A percentile compares a stretch with the other conserved stretches of the same genome.
phyloP scores from a whole-genome alignment of 2,113 vertebrate species.

The Plecotus auritus region DNA sequence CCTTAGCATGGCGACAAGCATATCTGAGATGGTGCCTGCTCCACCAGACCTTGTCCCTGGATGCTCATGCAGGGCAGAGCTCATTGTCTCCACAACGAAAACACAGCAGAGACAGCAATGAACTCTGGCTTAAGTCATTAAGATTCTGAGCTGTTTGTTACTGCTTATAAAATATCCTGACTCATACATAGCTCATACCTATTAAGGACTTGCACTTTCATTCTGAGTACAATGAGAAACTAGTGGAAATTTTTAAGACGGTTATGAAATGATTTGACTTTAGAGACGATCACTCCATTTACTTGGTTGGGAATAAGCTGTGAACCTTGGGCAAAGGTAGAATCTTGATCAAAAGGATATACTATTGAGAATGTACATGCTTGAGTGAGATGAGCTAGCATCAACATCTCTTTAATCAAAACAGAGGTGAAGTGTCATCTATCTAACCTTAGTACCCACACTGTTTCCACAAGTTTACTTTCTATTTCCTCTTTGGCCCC shows the following conservation, averaged over 20 bases:
- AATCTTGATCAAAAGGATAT: neutral
- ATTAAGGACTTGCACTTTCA: neutral
- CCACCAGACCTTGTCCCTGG: neutral
- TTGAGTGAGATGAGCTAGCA: neutral
- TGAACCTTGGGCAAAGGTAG: neutral
- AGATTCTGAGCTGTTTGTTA: neutral
- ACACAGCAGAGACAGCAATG: neutral
- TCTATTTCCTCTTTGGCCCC: neutral
- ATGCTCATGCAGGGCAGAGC: neutral
- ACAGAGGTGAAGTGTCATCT: neutral
- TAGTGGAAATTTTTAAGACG: neutral
- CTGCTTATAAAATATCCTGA: neutral
- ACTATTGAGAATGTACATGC: too few species aligned
- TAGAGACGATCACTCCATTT: neutral
- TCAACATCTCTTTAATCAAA: neutral
- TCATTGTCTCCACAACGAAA: neutral
- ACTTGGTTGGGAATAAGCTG: neutral
- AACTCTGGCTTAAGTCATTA: neutral
- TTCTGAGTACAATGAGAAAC: neutral
- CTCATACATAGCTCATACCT: neutral
- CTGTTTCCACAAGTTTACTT: neutral
- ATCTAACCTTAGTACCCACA: rapidly evolving
- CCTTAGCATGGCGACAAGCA: neutral
- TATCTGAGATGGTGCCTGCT: neutral
- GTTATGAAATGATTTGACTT: neutral